Evolutionary conservation across 2,113 vertebrate species (phyloP).

Genomic region (Perca fluviatilis): DNA sequence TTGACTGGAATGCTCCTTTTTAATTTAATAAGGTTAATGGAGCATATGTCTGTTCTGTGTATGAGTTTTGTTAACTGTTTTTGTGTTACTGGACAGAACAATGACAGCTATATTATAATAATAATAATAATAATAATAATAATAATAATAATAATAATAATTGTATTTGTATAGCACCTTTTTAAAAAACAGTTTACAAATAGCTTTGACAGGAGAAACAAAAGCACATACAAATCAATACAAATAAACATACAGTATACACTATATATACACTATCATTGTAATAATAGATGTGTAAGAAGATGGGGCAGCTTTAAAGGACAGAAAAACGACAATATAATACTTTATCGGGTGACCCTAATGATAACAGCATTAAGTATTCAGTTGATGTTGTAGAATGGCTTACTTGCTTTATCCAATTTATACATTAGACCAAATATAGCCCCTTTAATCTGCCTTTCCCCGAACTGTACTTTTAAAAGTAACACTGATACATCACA

Average conservation of each 20-base stretch:
- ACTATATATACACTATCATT: too few relatives aligned
- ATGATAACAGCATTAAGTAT: background rate
- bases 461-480: background rate
- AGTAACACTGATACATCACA: background rate
- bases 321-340: too few relatives aligned
- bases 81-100: background rate
- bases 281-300: too few relatives aligned
- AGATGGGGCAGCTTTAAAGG: too few relatives aligned
- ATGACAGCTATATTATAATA: background rate
- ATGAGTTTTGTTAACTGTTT: background rate
- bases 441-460: background rate
- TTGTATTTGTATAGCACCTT: too few relatives aligned
- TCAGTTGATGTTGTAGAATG: conserved; percentile 6
- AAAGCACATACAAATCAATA: too few relatives aligned
- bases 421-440: background rate
- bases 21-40: background rate
- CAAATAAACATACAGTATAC: too few relatives aligned
- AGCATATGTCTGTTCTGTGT: background rate
- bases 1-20: too few relatives aligned
- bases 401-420: conserved; percentile 1
- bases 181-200: too few relatives aligned
- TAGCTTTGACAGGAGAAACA: too few relatives aligned
- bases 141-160: too few relatives aligned
- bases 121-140: too few relatives aligned
- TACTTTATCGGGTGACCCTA: background rate